Evolutionary conservation across 2,888 invertebrate species (phyloP).

Genomic region (Lycia hirtaria): DNA sequence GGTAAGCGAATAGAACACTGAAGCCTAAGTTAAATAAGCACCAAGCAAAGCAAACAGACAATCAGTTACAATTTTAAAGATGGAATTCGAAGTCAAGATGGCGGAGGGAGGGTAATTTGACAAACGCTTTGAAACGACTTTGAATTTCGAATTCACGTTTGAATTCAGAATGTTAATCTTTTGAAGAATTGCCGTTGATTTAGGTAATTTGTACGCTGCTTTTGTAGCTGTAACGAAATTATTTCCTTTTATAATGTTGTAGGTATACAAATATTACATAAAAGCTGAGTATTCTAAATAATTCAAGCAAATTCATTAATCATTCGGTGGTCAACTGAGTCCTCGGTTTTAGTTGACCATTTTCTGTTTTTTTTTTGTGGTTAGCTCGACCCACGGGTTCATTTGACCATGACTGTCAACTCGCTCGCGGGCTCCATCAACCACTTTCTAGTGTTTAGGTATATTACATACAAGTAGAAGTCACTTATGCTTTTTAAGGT

Average conservation of each 20-base stretch:
- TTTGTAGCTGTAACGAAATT: slow-evolving; percentile 19
- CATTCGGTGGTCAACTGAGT: no score
- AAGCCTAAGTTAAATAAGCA: slow-evolving; percentile 70
- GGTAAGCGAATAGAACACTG: slow-evolving; percentile 24
- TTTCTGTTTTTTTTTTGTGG: no score
- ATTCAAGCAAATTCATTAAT: no score
- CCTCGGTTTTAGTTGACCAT: no score
- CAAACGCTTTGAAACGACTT: slow-evolving; percentile 45
- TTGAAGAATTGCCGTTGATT: slow-evolving; percentile 32
- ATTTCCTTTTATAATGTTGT: slow-evolving; percentile 5
- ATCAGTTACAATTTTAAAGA: slow-evolving; percentile 80
- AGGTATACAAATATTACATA: neutral
- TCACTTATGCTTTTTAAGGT: no score
- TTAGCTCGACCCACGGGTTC: no score
- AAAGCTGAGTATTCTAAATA: no score
- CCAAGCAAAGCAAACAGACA: slow-evolving; percentile 82
- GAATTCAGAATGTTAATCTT: slow-evolving; percentile 43
- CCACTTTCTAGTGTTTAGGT: no score
- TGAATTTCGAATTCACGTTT: slow-evolving; percentile 40
- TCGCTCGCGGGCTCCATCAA: no score
- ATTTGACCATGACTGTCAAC: no score
- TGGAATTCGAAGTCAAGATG: slow-evolving; percentile 54
- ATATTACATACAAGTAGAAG: no score
- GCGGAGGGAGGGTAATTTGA: slow-evolving; percentile 41
- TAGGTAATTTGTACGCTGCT: slow-evolving; percentile 27